Base-by-base conservation (phyloP, 2,797 vertebrate species). In the Rhinichthys osculus region DNA sequence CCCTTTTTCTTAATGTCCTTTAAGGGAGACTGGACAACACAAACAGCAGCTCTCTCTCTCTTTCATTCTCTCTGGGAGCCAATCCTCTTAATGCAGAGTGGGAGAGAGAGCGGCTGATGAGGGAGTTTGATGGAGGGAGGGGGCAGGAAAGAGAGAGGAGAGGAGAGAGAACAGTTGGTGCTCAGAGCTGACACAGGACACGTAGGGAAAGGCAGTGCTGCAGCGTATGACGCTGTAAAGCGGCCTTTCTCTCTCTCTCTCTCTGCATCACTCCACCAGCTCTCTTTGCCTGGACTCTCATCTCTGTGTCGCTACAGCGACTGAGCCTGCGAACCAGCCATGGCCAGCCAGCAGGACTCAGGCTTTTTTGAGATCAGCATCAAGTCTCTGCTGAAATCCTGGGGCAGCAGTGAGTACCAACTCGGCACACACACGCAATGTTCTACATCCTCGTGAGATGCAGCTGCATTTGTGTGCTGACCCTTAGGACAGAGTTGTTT, bases 361-460 rank as follows among this genome's bases (percentile, higher is more conserved):
- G 97, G 98, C 92, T 99, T 99, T 96, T 99, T 99, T 96, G 98
- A 99, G 95, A 98, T 99, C 97, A 99, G 98, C 96, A 96, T 99
- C 96, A 99, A 97, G 95, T 99, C 98, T 92, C 95, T 99, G 93
- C 96, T 99, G 93, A 99, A 98, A 96, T 98, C 98, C 92, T 98
- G 98, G 95, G 97, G 98, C 95, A 97, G 96, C 92, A 96, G 98
- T 99, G 97, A 99, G 98, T 99, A 97, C 44, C 11, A 52, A 57
- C 42, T 79, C 21, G 19, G 3, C 62, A 77, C 23, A 72, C 71
- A 59, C 38, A 54, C 21, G 1, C 35, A 44, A 62, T 73, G 42
- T 47, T 59, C 50, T 27, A 27, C 62, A 50, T 42, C 69, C 35
- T 76, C 27, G 16, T 52, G 8, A 62, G 57, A 73, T 42, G 10